These are phyloP conservation scores for Paralichthys olivaceus DNA, from an alignment of 2,113 vertebrate species.

Conservation along the genomic window DNA sequence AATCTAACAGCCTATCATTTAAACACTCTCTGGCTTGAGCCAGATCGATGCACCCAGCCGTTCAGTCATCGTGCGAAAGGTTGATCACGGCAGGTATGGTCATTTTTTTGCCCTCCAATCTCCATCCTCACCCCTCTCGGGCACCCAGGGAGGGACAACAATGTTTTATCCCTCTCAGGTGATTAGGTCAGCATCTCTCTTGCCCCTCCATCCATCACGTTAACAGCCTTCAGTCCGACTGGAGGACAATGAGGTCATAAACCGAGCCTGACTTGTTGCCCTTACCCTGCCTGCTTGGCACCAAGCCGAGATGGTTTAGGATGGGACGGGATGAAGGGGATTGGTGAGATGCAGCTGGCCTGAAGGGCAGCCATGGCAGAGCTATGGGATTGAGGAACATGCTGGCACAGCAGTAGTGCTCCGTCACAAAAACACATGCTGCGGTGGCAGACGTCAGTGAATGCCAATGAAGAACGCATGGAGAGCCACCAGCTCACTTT, in stretches of 20 bases:
- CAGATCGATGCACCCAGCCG: conserved; percentile 24
- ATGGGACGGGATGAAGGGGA: conserved; percentile 42
- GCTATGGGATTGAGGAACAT: conserved; percentile 66
- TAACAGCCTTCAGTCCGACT: conserved; percentile 54
- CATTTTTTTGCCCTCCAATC: conserved; percentile 57
- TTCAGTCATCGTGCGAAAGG: conserved; percentile 15
- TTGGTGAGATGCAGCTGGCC: conserved; percentile 17
- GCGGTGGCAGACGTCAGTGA: conserved; percentile 35
- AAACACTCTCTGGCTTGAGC: conserved; percentile 17
- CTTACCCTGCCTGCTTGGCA: conserved; percentile 60
- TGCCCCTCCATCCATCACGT: conserved; percentile 64
- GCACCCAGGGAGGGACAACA: not conserved
- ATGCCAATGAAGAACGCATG: conserved; percentile 48
- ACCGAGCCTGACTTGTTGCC: conserved; percentile 45
- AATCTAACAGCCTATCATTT: conserved; percentile 21
- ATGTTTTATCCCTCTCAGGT: conserved; percentile 55
- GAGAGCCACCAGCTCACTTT: conserved; percentile 33
- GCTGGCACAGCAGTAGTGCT: conserved; percentile 72
- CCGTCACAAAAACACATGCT: conserved; percentile 46
- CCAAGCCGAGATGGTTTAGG: conserved; percentile 32
- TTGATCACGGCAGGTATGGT: conserved; percentile 27
- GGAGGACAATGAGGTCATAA: conserved; percentile 64
- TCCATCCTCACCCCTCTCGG: conserved; percentile 9
- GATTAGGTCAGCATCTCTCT: conserved; percentile 29
- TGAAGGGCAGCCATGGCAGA: conserved; percentile 63